Evolutionary conservation across 2,888 invertebrate genomes (phyloP).

Genomic region (Drosophila hamatofila): DNA sequence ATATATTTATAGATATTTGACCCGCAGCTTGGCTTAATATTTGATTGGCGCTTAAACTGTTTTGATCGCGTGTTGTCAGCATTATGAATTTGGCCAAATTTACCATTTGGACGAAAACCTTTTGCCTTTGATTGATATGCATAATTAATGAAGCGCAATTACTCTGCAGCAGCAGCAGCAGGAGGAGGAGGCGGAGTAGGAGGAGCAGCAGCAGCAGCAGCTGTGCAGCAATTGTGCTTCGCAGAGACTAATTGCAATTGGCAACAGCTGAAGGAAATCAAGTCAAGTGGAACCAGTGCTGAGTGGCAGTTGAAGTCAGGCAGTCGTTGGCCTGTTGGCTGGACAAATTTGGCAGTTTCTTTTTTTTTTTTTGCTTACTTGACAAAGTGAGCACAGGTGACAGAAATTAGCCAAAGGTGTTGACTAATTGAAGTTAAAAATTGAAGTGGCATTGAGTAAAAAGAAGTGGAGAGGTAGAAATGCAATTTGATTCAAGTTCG

Average conservation of each 20-base stretch:
- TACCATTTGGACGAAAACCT: slow-evolving; percentile 23
- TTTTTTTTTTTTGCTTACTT: not conserved
- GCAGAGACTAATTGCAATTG: slow-evolving; percentile 34
- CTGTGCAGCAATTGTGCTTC: slow-evolving; percentile 11
- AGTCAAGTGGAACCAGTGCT: slow-evolving; percentile 38
- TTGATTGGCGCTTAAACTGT: slow-evolving; percentile 68
- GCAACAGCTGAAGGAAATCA: slow-evolving; percentile 4
- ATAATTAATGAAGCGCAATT: slow-evolving; percentile 50
- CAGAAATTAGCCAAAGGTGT: slow-evolving; percentile 7
- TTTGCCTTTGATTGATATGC: slow-evolving; percentile 42
- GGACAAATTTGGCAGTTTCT: slow-evolving; percentile 32
- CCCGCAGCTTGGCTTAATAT: slow-evolving; percentile 26
- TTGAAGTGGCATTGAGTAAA: not conserved
- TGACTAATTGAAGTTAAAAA: slow-evolving; percentile 2
- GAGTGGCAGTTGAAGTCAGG: not conserved
- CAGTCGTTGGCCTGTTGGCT: not conserved
- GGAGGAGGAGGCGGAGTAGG: slow-evolving; percentile 19
- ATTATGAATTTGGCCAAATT: slow-evolving; percentile 41
- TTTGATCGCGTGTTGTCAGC: slow-evolving; percentile 58
- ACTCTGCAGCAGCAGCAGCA: slow-evolving; percentile 36
- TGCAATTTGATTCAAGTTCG: too few species aligned
- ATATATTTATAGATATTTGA: not conserved
- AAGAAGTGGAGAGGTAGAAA: not conserved
- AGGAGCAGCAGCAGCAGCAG: slow-evolving; percentile 34
- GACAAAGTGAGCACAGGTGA: slow-evolving; percentile 25